phyloP scores from a whole-genome alignment of 2,113 vertebrate species.

The Grantiella picta region DNA sequence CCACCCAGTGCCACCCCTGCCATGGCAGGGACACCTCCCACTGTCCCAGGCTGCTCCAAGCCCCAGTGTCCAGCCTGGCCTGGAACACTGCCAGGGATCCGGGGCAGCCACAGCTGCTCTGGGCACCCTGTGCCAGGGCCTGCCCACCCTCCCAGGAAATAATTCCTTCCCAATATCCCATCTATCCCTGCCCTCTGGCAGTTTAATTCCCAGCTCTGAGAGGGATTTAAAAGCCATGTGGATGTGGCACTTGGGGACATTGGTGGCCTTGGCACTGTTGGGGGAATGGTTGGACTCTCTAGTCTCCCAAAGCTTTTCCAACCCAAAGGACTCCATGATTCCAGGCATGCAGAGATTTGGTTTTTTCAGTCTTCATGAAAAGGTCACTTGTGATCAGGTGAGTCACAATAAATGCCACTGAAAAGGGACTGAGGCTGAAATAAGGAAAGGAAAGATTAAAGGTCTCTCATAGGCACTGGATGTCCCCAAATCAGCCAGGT shows the following conservation, averaged over 20 bases:
- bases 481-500: neutral
- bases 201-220: neutral
- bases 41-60: neutral
- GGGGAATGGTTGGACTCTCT: neutral
- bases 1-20: neutral
- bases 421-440: neutral
- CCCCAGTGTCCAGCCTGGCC: neutral
- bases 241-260: neutral
- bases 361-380: neutral
- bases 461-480: rapidly evolving
- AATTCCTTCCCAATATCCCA: neutral
- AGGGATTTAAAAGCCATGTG: neutral
- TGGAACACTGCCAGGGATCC: neutral
- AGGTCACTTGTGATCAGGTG: neutral
- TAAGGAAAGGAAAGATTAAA: rapidly evolving
- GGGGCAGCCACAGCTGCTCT: neutral
- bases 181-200: neutral
- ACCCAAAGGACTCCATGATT: rapidly evolving
- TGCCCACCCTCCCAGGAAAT: neutral
- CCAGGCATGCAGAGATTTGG: neutral
- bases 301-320: neutral
- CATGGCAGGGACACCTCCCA: neutral
- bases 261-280: neutral
- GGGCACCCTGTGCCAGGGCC: neutral
- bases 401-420: neutral